phyloP scores from a whole-genome alignment of 2,797 vertebrate genomes.

The Poecile montanus region DNA sequence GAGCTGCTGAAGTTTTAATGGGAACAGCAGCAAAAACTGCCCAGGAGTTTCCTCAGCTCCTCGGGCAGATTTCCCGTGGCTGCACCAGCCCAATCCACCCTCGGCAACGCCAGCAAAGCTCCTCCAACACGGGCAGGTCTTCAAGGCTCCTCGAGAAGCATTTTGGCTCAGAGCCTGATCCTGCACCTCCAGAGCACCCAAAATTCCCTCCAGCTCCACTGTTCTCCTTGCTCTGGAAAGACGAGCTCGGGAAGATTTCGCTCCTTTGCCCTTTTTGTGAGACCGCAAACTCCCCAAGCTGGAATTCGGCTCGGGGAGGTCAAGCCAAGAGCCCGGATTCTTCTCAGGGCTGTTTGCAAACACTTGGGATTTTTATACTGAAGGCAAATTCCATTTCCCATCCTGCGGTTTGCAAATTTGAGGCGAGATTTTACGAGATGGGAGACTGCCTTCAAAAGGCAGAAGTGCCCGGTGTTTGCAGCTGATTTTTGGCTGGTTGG shows the following conservation, averaged over 20 bases:
- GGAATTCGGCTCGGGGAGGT: neutral
- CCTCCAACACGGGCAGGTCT: neutral
- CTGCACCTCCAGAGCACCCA: neutral
- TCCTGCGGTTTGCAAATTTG: constrained; percentile 46
- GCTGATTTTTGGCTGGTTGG: neutral
- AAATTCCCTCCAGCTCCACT: neutral
- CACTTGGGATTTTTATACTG: constrained; percentile 40
- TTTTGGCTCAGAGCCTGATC: neutral
- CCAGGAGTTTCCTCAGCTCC: neutral
- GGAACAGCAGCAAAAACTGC: neutral
- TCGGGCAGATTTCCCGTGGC: neutral
- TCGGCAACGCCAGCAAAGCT: neutral
- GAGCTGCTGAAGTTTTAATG: neutral
- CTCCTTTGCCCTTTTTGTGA: neutral
- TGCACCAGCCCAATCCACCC: neutral
- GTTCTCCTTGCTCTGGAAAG: accelerated
- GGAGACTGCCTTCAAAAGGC: constrained; percentile 4
- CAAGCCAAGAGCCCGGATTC: constrained; percentile 27
- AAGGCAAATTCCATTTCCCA: constrained; percentile 61
- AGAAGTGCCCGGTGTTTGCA: neutral
- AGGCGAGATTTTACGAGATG: constrained; percentile 9
- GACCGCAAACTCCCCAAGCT: constrained; percentile 21
- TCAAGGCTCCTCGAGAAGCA: neutral
- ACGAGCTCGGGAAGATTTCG: neutral
- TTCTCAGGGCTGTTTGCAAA: constrained; percentile 63